A percentile compares a stretch with the other conserved stretches of the same genome.
phyloP scores from a whole-genome alignment of 2,797 vertebrate genomes.

The Caiman crocodilus region DNA sequence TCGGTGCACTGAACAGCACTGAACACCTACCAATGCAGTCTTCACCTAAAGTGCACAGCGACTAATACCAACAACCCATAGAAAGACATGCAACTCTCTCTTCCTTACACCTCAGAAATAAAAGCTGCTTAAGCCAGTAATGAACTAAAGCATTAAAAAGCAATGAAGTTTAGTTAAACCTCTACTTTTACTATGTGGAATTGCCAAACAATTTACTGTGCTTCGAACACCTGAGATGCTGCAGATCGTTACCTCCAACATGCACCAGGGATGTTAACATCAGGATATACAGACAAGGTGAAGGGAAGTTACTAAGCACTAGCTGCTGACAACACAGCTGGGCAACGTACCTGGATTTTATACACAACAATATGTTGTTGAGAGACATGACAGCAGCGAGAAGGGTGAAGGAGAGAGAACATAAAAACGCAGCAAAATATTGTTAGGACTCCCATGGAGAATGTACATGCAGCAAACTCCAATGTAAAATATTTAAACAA shows the following conservation, averaged over 20 bases:
- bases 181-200: not conserved
- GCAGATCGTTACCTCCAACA: slow-evolving; percentile 18
- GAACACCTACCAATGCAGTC: rapidly evolving
- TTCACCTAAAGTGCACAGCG: not conserved
- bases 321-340: not conserved
- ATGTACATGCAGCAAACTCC: slow-evolving; percentile 3
- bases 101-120: not conserved
- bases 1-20: not conserved
- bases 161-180: slow-evolving; percentile 13
- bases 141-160: slow-evolving; percentile 16
- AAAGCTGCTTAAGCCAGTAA: slow-evolving; percentile 16
- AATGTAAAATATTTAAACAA: not conserved
- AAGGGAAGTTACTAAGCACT: not conserved
- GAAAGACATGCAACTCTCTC: not conserved
- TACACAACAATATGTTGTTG: not conserved
- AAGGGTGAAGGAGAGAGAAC: not conserved
- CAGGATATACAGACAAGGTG: not conserved
- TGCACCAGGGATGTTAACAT: not conserved
- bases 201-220: slow-evolving; percentile 4
- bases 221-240: slow-evolving; percentile 38
- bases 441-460: not conserved
- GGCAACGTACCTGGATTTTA: not conserved
- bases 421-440: not conserved
- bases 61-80: not conserved
- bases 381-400: not conserved